These are phyloP conservation scores for Lasiurus borealis DNA, from an alignment of 2,113 vertebrate genomes.

Conservation along the genomic window DNA sequence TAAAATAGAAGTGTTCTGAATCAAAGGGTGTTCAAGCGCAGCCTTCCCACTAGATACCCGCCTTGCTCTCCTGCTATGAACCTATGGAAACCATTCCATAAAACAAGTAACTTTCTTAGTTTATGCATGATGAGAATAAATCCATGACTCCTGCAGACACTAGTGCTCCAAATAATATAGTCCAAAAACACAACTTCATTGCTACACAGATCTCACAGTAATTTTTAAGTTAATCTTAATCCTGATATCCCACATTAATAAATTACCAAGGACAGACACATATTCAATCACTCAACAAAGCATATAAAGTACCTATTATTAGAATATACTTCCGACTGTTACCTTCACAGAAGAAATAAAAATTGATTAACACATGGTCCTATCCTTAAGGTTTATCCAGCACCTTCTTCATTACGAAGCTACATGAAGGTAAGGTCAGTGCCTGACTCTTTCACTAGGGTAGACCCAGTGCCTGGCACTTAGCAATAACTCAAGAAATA, in stretches of 20 bases:
- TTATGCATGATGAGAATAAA: slow-evolving; percentile 39
- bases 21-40: not conserved
- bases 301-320: not conserved
- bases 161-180: not conserved
- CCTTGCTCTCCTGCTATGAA: not conserved
- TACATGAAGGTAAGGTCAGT: not conserved
- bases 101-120: not conserved
- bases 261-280: not conserved
- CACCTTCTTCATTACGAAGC: not conserved
- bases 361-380: not conserved
- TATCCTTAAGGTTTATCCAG: not conserved
- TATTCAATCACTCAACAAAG: not conserved
- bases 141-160: not conserved
- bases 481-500: not conserved
- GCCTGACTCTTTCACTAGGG: not conserved
- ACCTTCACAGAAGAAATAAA: not conserved
- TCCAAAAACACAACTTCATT: not conserved
- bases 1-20: not conserved
- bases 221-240: slow-evolving; percentile 10
- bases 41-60: not conserved
- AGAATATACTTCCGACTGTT: not conserved
- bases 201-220: not conserved
- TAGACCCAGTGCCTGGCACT: not conserved
- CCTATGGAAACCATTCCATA: not conserved
- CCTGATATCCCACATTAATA: not conserved